A percentile compares a stretch with the other conserved stretches of the same genome.
Evolutionary conservation across 2,888 invertebrate genomes (phyloP).

Genomic region (Pachymerium ferrugineum): DNA sequence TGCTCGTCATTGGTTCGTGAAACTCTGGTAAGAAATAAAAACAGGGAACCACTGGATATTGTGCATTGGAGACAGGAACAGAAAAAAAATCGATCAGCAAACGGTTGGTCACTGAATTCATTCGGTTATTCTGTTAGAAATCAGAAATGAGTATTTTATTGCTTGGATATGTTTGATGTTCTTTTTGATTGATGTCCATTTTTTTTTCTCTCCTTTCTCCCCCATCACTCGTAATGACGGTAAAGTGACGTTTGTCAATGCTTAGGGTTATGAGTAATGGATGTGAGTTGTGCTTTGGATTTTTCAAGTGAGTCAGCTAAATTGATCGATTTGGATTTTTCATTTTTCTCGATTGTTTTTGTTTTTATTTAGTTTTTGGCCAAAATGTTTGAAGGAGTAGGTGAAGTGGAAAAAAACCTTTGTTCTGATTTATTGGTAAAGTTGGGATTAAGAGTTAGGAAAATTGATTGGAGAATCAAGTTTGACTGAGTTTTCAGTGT

Average conservation of each 20-base stretch:
- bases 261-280: conserved; percentile 23
- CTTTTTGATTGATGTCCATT: conserved; percentile 16
- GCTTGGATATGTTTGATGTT: conserved; percentile 15
- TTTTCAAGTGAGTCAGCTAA: conserved; percentile 27
- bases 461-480: too few relatives aligned
- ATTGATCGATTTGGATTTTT: conserved; percentile 18
- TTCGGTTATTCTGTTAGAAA: conserved; percentile 27
- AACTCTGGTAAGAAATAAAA: background rate
- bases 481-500: too few relatives aligned
- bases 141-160: conserved; percentile 27
- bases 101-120: conserved; percentile 22
- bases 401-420: conserved; percentile 1
- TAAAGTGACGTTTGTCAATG: conserved; percentile 25
- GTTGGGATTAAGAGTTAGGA: too few relatives aligned
- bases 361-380: background rate
- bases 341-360: conserved; percentile 4
- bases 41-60: background rate
- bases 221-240: conserved; percentile 25
- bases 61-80: background rate
- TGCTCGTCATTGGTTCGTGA: background rate
- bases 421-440: conserved; percentile 11
- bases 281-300: conserved; percentile 25
- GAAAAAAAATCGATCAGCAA: background rate
- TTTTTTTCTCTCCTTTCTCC: background rate
- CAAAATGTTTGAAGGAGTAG: background rate